A percentile compares a stretch with the other conserved stretches of the same genome.
phyloP scores from a whole-genome alignment of 2,113 vertebrate genomes.

The Plecturocebus donacophilus region DNA sequence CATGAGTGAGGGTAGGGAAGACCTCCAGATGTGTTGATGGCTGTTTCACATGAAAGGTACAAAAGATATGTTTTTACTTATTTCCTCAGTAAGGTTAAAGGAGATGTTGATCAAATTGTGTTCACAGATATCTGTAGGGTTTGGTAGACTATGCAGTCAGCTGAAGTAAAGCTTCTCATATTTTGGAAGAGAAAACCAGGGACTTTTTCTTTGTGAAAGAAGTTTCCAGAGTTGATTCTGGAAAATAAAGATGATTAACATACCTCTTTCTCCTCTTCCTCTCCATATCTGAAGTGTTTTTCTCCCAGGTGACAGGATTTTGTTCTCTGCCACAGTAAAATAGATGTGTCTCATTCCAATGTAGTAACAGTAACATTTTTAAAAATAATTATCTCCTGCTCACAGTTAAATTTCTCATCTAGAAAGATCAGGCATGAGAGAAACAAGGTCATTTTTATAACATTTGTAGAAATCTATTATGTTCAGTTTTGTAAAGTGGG shows the following conservation, averaged over 20 bases:
- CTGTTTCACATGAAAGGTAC: background rate
- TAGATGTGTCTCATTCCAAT: background rate
- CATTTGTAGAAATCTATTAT: background rate
- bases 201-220: background rate
- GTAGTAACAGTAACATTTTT: no score
- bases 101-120: background rate
- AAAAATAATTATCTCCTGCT: background rate
- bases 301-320: background rate
- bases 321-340: background rate
- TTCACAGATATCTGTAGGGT: background rate
- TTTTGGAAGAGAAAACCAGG: background rate
- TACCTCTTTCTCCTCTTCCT: rapidly evolving
- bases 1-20: background rate
- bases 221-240: background rate
- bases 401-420: background rate
- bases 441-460: background rate
- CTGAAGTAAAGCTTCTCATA: background rate
- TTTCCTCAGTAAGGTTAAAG: background rate
- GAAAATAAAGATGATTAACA: background rate
- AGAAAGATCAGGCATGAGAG: background rate
- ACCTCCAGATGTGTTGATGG: background rate
- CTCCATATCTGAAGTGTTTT: background rate
- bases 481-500: background rate
- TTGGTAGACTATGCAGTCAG: background rate
- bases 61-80: background rate